Base-by-base conservation (phyloP, 2,888 invertebrate species). In the Sarcophaga carnaria region DNA sequence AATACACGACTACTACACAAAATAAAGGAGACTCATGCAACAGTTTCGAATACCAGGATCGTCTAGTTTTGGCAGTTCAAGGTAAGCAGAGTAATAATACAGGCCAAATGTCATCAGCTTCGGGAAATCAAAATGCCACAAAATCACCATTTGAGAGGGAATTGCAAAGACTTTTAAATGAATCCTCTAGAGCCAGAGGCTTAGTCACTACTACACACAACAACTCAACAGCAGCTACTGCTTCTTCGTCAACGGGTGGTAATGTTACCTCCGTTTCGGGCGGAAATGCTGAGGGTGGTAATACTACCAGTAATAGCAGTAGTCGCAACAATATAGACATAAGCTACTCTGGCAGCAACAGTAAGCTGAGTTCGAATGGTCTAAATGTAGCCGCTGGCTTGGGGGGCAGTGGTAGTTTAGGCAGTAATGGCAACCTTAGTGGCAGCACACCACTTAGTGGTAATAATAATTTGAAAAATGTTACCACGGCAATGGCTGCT, bases 141-240 rank as follows among this genome's bases (percentile, higher is more conserved):
- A 93, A 93, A 88, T 95, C 95, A 78, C 96, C 97, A 27, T 97
- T 97, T 92, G 97, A 97, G 94, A 95, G 96, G 90, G 97, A 97
- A 93, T 96, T 97, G 89, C 96, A 97, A 93, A 95, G 96, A 92
- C 94, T 97, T 89, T 94, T 97, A 88, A 96, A 96, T 90, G 96
- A 96, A 89, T 94, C 94, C 5, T 91, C 93, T 62, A 89, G 92
- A 63, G 90, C 92, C 10, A 92, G 93, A 66, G 90, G 91, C 54
- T 85, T 91, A 81, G 89, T 89, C 6, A 89, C 86, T 69, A 89
- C 89, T 69, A 89, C 79, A 87, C 86, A 86, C 80, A 83, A 86
- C 79, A 83, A 90, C 89, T 88, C 89, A 85, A 81, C 87, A 54
- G 84, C 84, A 45, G 87, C 87, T 20, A 87, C 87, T 4, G 84